These are phyloP conservation scores for Drosophila sproati DNA, from an alignment of 1,140 invertebrate genomes.

Conservation along the genomic window DNA sequence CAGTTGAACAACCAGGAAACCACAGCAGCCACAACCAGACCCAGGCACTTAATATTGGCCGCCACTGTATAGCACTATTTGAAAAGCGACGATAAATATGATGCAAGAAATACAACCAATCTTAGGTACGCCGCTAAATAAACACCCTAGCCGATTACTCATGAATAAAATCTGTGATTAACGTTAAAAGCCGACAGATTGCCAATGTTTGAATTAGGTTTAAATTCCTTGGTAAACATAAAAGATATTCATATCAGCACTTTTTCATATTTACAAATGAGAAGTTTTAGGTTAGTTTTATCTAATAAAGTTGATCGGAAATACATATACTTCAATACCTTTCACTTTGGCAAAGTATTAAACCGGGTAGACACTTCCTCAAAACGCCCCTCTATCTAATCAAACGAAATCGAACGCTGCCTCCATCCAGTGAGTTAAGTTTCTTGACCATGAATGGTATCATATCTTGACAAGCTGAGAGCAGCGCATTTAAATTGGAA, in stretches of 20 bases:
- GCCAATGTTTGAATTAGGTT: too few relatives aligned
- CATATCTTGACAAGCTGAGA: constrained; percentile 59
- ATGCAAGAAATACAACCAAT: neutral
- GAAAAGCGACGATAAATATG: neutral
- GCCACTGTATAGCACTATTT: constrained; percentile 64
- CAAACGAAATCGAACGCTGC: constrained; percentile 40
- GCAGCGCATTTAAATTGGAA: constrained; percentile 43
- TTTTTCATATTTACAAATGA: too few relatives aligned
- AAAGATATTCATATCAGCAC: too few relatives aligned
- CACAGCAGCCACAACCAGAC: constrained; percentile 12
- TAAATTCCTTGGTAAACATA: too few relatives aligned
- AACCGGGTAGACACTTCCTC: constrained; percentile 59
- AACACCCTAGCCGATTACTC: neutral
- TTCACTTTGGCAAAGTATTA: neutral
- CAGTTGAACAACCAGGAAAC: constrained; percentile 6
- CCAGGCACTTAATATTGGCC: constrained; percentile 56
- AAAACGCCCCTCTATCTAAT: constrained; percentile 44
- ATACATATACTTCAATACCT: too few relatives aligned
- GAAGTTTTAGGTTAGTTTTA: too few relatives aligned
- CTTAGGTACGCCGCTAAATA: neutral
- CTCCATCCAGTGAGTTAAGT: constrained; percentile 42
- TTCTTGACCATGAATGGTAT: constrained; percentile 73
- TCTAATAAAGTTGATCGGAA: too few relatives aligned
- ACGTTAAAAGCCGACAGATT: too few relatives aligned
- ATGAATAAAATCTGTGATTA: too few relatives aligned